Base-by-base conservation (phyloP, 2,888 invertebrate genomes). In the Rotaria magnacalcarata region DNA sequence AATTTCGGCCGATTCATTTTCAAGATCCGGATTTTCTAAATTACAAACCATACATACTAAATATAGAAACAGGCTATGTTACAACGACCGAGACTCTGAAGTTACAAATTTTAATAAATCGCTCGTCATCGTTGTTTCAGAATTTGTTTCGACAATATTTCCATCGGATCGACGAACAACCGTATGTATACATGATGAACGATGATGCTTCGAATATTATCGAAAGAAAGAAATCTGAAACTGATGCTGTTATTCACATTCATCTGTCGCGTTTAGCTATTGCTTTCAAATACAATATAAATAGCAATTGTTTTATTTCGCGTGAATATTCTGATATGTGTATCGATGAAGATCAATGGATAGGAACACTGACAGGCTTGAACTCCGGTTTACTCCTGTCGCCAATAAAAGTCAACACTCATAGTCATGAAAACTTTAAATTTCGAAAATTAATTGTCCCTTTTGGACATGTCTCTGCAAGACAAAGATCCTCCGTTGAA, bases 1-100 rank as follows among this genome's bases (percentile, higher is more conserved):
- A 58, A 58, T 58, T 58, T 58, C 58, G 58, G n/a, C 58, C 58
- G n/a, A 58, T 58, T n/a, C 58, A 58, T n/a, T 58, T 58, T 58
- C n/a, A 58, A 58, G n/a, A 58, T 58, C 2, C 10, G 10, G 10
- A 58, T 8, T 58, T 58, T 58, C 10, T 58, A 8, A n/a, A 58
- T n/a, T 8, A 58, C 24, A 58, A 58, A n/a, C n/a, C 58, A n/a
- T 58, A n/a, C n/a, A 5, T 24, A 2, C n/a, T 58, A 58, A 21
- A 8, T n/a, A 58, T 58, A 5, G n/a, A 58, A n/a, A 58, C 58
- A 21, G 58, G 58, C 1, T 58, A 24, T 24, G 21, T 58, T 1
- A 54, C 21, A 3, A 54, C 21, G 6, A 54, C 3, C 54, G 10
- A 54, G 2, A 54, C 21, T 54, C 4, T 21, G 54, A 54, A 54